Evolutionary conservation across 2,113 vertebrate genomes (phyloP), one percentile per base, ranked within the genome.

Genomic region (Meriones unguiculatus): DNA sequence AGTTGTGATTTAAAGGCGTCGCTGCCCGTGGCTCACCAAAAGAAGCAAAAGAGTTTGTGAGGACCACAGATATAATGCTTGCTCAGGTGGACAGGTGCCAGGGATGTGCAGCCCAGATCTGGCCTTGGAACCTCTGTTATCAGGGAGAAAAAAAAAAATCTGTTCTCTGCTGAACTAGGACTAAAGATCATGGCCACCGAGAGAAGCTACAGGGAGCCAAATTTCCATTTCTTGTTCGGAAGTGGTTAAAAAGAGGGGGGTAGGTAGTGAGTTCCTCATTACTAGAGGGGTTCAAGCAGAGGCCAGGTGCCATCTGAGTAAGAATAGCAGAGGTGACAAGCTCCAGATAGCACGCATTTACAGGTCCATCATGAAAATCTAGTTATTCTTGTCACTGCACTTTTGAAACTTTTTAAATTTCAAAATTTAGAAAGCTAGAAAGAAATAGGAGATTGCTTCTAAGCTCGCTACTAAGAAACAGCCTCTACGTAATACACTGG

Each of bases 191-290:
- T 91, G 90, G 32, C 62, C n/a, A 14, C 25, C 12, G 32, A 67
- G 59, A 50, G 70, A 76, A 24, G 10, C 77, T 85, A 15, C 35
- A 38, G n/a, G 87, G 59, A 92, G 20, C 57, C 38, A n/a, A 15
- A 18, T 90, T 89, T 82, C 84, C 81, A 17, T 76, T 81, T 96
- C 72, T 84, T n/a, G 7, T 46, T 86, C 65, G 54, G 80, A 97
- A 76, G 20, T 82, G 24, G n/a, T 17, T 57, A 7, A 13, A 75
- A 52, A n/a, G 22, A 15, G 22, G 13, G 7, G 10, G 41, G 14
- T 28, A 52, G 5, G 5, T 62, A 77, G 75, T 80, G 77, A 96
- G 89, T 92, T 89, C 81, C 65, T 94, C 91, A 11, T 92, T 32
- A 22, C 46, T 50, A 25, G 85, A 62, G 32, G 38, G 50, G 52